Evolutionary conservation across 2,888 invertebrate genomes (phyloP).

Genomic region (Himalopsyche japonica): DNA sequence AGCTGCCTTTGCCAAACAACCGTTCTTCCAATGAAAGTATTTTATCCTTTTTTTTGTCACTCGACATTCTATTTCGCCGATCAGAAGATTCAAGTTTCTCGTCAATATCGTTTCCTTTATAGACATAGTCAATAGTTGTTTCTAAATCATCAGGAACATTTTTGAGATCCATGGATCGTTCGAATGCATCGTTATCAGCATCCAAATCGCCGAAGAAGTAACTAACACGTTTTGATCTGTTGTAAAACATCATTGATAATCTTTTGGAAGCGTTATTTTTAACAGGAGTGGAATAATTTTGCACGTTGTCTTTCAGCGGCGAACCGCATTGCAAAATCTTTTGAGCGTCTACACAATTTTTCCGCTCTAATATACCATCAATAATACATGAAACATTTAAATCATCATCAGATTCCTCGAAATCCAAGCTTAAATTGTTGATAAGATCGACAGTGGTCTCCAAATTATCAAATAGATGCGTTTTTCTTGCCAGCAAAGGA

Average conservation of each 20-base stretch:
- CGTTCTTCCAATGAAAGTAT: conserved; percentile 18
- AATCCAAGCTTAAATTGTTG: conserved; percentile 10
- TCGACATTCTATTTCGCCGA: not conserved
- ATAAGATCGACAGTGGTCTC: conserved; percentile 15
- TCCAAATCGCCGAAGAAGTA: conserved; percentile 60
- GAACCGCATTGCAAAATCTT: not conserved
- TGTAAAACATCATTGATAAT: not conserved
- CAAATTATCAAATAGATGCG: conserved; percentile 11
- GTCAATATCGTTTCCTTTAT: not conserved
- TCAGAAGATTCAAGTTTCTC: not conserved
- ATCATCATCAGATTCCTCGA: conserved; percentile 47
- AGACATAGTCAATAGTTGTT: not conserved
- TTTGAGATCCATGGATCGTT: conserved; percentile 59
- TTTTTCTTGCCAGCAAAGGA: conserved; percentile 10
- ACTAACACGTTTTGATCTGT: conserved; percentile 45
- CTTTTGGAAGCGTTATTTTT: not conserved
- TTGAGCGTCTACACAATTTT: conserved; percentile 12
- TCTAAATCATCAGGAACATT: conserved; percentile 44
- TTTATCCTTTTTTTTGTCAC: not conserved
- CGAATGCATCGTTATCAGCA: conserved; percentile 63
- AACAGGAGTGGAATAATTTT: conserved; percentile 25
- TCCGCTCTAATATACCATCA: conserved; percentile 52
- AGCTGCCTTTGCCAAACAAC: conserved; percentile 15
- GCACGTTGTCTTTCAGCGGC: not conserved
- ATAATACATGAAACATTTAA: conserved; percentile 60